Conservation (phyloP, 2,797 vertebrate genomes). For the Enteromius anoplus region DNA sequence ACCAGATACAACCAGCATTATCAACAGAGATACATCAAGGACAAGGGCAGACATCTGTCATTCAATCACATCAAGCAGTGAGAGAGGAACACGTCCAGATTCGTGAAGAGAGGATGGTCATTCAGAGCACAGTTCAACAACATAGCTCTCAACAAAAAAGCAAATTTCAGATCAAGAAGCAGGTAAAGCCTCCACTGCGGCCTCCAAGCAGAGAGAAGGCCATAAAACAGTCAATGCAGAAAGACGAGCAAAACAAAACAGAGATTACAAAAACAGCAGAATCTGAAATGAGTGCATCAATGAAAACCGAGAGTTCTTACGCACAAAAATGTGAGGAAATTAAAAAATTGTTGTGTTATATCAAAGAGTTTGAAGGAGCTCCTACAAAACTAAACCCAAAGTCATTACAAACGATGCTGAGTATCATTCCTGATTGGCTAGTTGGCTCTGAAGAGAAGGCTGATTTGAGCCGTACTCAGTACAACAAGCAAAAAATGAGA, state of each 20-base stretch:
- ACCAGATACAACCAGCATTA: slow-evolving; percentile 55
- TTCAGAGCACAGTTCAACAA: slow-evolving; percentile 68
- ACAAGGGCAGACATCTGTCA: slow-evolving; percentile 65
- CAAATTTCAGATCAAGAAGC: slow-evolving; percentile 67
- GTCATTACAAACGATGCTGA: slow-evolving; percentile 78
- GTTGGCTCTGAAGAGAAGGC: slow-evolving; percentile 78
- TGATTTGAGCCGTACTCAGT: slow-evolving; percentile 76
- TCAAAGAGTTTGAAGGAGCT: slow-evolving; percentile 81
- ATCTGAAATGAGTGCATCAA: slow-evolving; percentile 61
- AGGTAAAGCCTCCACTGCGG: slow-evolving; percentile 60
- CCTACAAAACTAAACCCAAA: slow-evolving; percentile 77
- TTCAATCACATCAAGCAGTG: slow-evolving; percentile 70
- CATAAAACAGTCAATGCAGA: slow-evolving; percentile 57
- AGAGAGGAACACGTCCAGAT: slow-evolving; percentile 68
- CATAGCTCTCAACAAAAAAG: slow-evolving; percentile 70
- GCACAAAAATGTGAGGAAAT: slow-evolving; percentile 79
- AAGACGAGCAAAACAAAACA: slow-evolving; percentile 57
- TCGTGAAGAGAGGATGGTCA: slow-evolving; percentile 70
- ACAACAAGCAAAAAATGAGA: slow-evolving; percentile 82
- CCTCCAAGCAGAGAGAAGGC: slow-evolving; percentile 58
- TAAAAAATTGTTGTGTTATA: slow-evolving; percentile 78
- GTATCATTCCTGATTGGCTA: slow-evolving; percentile 81
- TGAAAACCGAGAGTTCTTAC: slow-evolving; percentile 70
- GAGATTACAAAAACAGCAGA: slow-evolving; percentile 66
- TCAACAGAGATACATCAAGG: slow-evolving; percentile 68